Evolutionary conservation across 2,888 invertebrate genomes (phyloP), one percentile per base, ranked within the genome.

Genomic region (Polymixis flavicincta): DNA sequence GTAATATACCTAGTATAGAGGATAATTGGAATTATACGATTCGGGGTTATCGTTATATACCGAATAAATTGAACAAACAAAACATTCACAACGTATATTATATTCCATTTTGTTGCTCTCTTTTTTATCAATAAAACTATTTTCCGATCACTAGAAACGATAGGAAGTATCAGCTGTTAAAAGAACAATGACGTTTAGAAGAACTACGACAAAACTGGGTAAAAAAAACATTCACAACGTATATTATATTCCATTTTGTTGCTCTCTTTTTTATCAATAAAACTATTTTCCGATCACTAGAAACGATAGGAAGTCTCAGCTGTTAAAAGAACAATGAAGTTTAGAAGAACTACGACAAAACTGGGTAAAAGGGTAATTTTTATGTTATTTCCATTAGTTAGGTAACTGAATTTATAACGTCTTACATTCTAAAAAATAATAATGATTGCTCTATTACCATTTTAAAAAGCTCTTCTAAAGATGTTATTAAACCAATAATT

Each of bases 121-220:
- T 61, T 78, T n/a, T 37, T 68, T 59, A 32, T 32, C 32, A 19
- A 52, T 59, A 57, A 32, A 76, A 48, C 11, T 19, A 48, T 64
- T 82, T 66, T n/a, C 48, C 28, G 17, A 22, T 81, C n/a, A 64
- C 55, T 74, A 28, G 52, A 74, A 57, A 52, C 67, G 45, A 48
- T 50, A 57, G 37, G 63, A 81, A 75, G 57, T 74, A 28, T 81
- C 63, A 75, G 76, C 82, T 78, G 81, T 81, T 60, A 42, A 17
- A 57, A 63, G n/a, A n/a, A n/a, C n/a, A n/a, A 6, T 59, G n/a
- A n/a, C n/a, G n/a, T 9, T 72, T 45, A 28, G 52, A 71, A 32
- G 32, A 68, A 57, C 42, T 37, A n/a, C 22, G n/a, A 67, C 50
- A 28, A 63, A 80, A 52, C n/a, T n/a, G n/a, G n/a, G n/a, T n/a